phyloP scores from a whole-genome alignment of 35 echinoderm and acorn worm genomes.

The Ptychodera flava region DNA sequence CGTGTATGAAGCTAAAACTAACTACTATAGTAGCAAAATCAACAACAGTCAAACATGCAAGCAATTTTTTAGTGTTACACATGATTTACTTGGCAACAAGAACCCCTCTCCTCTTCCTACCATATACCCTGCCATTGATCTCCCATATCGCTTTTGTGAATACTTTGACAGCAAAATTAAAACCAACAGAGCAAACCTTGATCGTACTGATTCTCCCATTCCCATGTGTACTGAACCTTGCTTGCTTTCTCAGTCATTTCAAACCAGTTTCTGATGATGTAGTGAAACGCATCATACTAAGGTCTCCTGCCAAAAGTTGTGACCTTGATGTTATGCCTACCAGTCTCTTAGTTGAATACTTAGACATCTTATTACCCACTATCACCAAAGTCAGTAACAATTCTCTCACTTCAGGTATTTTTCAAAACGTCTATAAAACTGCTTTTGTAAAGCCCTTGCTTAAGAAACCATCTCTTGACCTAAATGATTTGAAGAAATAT shows the following conservation, averaged over 20 bases:
- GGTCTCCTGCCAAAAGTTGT: too few species aligned
- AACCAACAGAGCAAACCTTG: not conserved
- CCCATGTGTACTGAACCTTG: not conserved
- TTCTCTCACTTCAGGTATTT: too few species aligned
- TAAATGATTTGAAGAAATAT: too few species aligned
- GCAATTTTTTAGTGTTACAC: not conserved
- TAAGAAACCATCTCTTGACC: too few species aligned
- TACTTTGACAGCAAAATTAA: not conserved
- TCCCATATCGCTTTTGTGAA: not conserved
- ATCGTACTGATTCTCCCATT: not conserved
- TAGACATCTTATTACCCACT: too few species aligned
- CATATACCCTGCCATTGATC: not conserved
- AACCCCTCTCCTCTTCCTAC: not conserved
- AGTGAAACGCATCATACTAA: too few species aligned
- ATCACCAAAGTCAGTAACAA: too few species aligned
- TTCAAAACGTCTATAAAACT: too few species aligned
- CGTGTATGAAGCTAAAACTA: not conserved
- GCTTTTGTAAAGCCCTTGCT: too few species aligned
- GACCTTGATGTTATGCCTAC: too few species aligned
- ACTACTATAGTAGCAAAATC: not conserved
- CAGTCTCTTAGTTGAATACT: too few species aligned
- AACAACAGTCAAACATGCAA: not conserved
- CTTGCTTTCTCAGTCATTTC: not conserved
- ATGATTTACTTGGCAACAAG: not conserved
- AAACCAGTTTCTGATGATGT: not conserved